These are phyloP conservation scores for Girardia tigrina DNA, from an alignment of 2,888 invertebrate genomes.

Conservation along the genomic window DNA sequence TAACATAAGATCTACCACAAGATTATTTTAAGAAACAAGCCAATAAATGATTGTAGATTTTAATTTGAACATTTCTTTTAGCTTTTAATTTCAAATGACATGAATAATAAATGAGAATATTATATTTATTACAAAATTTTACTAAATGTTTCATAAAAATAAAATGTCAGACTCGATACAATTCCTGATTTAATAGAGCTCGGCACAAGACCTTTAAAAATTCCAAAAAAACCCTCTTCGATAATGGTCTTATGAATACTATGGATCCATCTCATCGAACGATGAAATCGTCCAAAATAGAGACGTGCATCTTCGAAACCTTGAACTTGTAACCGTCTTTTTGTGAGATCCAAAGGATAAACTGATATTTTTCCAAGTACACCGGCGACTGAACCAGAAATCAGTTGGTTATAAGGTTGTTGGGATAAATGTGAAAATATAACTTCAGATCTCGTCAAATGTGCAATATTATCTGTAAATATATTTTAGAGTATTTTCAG, in stretches of 20 bases:
- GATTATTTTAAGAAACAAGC: no score
- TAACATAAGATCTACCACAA: no score
- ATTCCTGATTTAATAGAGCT: neutral
- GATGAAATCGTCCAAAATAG: neutral
- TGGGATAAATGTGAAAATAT: neutral
- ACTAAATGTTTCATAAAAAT: neutral
- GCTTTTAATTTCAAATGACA: no score
- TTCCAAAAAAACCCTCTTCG: neutral
- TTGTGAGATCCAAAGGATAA: constrained; percentile 86
- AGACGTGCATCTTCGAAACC: neutral
- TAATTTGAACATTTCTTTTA: no score
- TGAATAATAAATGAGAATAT: no score
- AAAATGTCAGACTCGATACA: neutral
- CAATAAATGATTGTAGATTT: no score
- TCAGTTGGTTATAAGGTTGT: neutral
- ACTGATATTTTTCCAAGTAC: constrained; percentile 81
- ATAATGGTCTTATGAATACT: neutral
- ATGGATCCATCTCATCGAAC: neutral
- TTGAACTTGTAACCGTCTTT: constrained; percentile 57
- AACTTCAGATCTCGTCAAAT: no score
- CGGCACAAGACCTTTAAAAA: neutral
- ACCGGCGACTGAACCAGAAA: constrained; percentile 59
- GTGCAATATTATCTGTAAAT: no score
- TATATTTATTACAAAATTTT: neutral
- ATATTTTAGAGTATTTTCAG: no score